Conservation (phyloP, 2,797 vertebrate species). For the Pteropus rufus region DNA sequence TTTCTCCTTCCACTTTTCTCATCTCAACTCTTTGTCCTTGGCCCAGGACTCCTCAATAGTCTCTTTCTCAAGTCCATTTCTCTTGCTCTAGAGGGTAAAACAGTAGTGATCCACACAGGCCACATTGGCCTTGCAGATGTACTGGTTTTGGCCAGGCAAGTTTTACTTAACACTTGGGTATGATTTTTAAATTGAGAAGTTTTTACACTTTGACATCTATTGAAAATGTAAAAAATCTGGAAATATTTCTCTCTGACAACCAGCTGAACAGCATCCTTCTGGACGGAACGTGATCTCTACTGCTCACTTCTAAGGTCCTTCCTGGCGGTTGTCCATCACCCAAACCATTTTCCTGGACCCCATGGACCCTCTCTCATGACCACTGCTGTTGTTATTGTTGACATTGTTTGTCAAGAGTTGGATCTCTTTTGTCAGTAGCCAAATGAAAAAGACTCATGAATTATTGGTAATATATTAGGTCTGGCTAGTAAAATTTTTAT, state of each 20-base stretch:
- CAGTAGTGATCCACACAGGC: too few species aligned
- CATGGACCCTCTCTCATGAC: background rate
- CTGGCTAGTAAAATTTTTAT: background rate
- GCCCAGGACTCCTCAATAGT: background rate
- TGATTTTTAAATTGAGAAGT: background rate
- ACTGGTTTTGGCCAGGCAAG: background rate
- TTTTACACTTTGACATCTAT: background rate
- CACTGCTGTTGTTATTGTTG: background rate
- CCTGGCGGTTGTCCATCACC: too few species aligned
- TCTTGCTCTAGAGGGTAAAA: background rate
- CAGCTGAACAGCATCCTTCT: background rate
- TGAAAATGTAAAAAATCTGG: background rate
- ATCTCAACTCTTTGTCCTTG: background rate
- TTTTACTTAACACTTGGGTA: too few species aligned
- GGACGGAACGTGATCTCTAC: background rate
- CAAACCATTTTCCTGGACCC: too few species aligned
- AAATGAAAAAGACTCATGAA: background rate
- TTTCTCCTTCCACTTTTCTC: background rate
- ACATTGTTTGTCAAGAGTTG: background rate
- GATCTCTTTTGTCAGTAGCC: background rate
- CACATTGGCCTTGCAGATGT: fast-evolving
- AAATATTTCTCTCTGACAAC: background rate
- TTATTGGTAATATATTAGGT: background rate
- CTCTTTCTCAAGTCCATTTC: background rate
- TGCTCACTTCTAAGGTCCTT: fast-evolving